These are phyloP conservation scores for Brachirus orientalis DNA, from an alignment of 2,113 vertebrate species.

Conservation along the genomic window DNA sequence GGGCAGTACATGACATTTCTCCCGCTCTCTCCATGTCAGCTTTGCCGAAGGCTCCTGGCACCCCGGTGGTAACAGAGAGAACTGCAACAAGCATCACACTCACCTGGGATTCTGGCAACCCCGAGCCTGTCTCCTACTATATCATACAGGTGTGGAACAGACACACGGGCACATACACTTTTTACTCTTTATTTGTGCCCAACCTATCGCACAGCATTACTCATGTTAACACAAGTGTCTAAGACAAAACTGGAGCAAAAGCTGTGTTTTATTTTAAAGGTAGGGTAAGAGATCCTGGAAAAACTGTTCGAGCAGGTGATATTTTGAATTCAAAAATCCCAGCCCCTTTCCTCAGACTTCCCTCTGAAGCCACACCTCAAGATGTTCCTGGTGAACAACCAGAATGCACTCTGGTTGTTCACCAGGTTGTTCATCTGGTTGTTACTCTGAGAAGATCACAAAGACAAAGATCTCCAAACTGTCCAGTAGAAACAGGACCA, in stretches of 20 bases:
- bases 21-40: constrained; percentile 80
- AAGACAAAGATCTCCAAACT: too few species aligned
- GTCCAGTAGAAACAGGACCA: too few species aligned
- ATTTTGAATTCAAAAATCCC: too few species aligned
- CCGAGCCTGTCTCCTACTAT: constrained; percentile 97
- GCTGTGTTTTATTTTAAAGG: constrained; percentile 6
- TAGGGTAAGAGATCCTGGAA: too few species aligned
- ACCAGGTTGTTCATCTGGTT: too few species aligned
- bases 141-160: constrained; percentile 81
- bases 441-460: too few species aligned
- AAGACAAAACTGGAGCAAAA: background rate
- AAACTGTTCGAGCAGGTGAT: too few species aligned
- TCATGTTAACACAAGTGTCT: too few species aligned
- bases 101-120: constrained; percentile 99
- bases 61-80: constrained; percentile 93
- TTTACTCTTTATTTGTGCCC: background rate
- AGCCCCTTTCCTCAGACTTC: too few species aligned
- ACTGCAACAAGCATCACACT: constrained; percentile 98
- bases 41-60: constrained; percentile 94
- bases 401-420: too few species aligned
- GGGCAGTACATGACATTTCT: background rate
- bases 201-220: background rate
- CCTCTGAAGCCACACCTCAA: too few species aligned
- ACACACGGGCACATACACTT: background rate
- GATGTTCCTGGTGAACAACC: too few species aligned